Evolutionary conservation across 2,797 vertebrate species (phyloP), one percentile per base, ranked within the genome.

Genomic region (Hirundo rustica): DNA sequence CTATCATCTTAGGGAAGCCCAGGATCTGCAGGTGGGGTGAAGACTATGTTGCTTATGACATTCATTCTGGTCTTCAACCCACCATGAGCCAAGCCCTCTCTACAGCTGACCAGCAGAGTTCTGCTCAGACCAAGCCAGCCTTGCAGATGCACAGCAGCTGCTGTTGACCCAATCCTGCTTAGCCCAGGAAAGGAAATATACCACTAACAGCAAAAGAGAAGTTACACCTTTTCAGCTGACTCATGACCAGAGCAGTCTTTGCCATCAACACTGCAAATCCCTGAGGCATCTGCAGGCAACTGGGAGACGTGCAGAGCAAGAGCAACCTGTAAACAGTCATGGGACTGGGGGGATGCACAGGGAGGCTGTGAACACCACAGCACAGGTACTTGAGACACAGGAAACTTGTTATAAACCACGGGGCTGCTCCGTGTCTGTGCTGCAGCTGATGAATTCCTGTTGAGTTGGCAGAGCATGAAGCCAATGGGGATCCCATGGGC

Each of bases 151-250:
- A 61, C 60, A 57, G 84, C 67, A 89, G 84, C 84, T 80, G 80
- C 77, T 10, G 75, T 38, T 21, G 79, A 66, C 61, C 73, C 80
- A 44, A 19, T 66, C 73, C 88, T 93, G 76, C 73, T 92, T 86
- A 92, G 16, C 57, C 57, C 72, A 72, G 70, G 40, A 88, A 88
- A 85, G 50, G 51, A 87, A 87, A 71, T 32, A 68, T 21, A 18
- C 55, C 85, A 60, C 73, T 22, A 85, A 58, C 51, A 89, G 91
- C 74, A 85, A 74, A 82, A 75, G 51, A 83, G 14, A n/a, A n/a
- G n/a, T n/a, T n/a, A 79, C 72, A 77, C 65, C 86, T 93, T 92
- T 92, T 51, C 82, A 85, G 78, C 89, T 83, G 84, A 93, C 78
- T 95, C 92, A 80, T 68, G 88, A 80, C n/a, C 65, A 92, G 61